Evolutionary conservation across 2,888 invertebrate species (phyloP), one percentile per base, ranked within the genome.

Genomic region (Caenorhabditis imperialis): DNA sequence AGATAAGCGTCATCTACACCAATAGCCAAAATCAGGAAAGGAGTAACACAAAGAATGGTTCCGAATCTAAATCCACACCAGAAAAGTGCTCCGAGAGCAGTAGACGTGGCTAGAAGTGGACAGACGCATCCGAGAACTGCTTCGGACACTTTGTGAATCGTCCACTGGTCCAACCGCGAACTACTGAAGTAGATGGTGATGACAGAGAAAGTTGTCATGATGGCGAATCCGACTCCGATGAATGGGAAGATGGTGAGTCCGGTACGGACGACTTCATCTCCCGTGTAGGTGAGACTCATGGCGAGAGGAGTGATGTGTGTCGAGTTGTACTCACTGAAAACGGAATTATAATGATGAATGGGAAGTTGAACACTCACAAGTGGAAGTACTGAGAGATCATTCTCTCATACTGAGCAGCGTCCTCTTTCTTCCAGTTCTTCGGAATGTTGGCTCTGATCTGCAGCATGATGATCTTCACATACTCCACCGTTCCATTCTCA

Each of bases 1-100:
- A 86, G 67, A 51, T 79, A 86, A n/a, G 86, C 84, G 67, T 86
- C 86, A 51, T 86, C 86, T 7, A 86, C 86, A 78, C 84, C 85
- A 63, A 85, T 85, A 1, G 85, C 85, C 47, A 85, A 54, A n/a
- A 86, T 81, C 55, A 86, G 72, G 37, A 86, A 86, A 0, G 86
- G 85, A 16, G 84, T 84, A n/a, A 86, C 85, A 63, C 79, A 79
- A n/a, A 86, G 81, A 60, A 86, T 86, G 1, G 85, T 82, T 45
- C 85, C 85, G 51, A 86, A 86, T 27, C 85, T 62, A 54, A 86
- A 78, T 16, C 83, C 82, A 40, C 70, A 74, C 84, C 80, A 81
- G 77, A 86, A 86, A 10, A 86, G 80, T n/a, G 77, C 60, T 38
- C 85, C 85, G 14, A 85, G 78, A n/a, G 85, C 84, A 7, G 81